Base-by-base conservation (phyloP, 2,797 vertebrate species). In the Menidia menidia region DNA sequence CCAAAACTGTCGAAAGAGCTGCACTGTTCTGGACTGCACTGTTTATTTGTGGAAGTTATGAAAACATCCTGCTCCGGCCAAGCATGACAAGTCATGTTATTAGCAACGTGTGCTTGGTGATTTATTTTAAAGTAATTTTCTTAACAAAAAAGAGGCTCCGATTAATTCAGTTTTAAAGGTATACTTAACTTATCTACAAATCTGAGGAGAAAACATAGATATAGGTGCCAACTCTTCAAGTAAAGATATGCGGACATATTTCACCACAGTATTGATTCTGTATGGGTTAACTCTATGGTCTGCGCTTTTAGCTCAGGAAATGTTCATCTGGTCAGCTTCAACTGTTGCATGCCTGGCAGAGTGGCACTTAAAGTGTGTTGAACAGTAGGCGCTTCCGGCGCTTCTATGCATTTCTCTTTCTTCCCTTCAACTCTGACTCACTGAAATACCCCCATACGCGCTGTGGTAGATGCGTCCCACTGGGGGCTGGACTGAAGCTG, bases 401-500 rank as follows among this genome's bases (percentile, higher is more conserved):
- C 57, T 75, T 75, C 55, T 65, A 52, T 52, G 48, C 48, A 18
- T 75, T 30, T 60, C 18, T 54, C 9, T 81, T 57, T 71, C 35
- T 56, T 19, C 12, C 30, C 56, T 53, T 43, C 58, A 30, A 43
- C 18, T 67, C 60, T 44, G 45, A 1, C 57, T 52, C 48, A 44
- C 71, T 58, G 61, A 71, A 33, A 82, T 50, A 53, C 75, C 85
- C 76, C 60, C 31, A 43, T 62, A 72, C 50, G 71, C 75, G 71
- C 73, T 59, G 71, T 60, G 69, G 85, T 87, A 81, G 76, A 80
- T 81, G 73, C 64, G 78, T 78, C 84, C 88, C 81, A n/a, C 82
- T 87, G 77, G 84, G 84, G 81, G 85, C 86, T 81, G 88, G 88
- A 83, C 88, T 74, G 75, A 84, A 82, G 80, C 80, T 73, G 80